Evolutionary conservation across 1,140 invertebrate species (phyloP).

Genomic region (Helicoverpa armigera): DNA sequence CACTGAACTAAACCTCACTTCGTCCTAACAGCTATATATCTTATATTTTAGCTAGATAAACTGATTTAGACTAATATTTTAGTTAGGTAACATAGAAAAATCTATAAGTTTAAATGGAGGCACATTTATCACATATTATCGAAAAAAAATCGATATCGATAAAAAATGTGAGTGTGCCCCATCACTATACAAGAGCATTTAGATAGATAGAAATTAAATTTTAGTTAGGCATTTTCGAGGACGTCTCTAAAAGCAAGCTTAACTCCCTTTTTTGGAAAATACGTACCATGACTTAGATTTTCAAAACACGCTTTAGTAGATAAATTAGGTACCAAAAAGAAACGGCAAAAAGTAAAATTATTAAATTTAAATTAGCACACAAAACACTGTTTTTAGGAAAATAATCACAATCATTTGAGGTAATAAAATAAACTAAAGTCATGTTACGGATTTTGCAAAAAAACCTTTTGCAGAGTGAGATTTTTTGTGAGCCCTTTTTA

Average conservation of each 20-base stretch:
- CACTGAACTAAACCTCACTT: conserved; percentile 32
- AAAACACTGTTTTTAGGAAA: no score
- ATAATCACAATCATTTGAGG: neutral
- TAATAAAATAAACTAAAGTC: neutral
- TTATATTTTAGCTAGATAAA: conserved; percentile 50
- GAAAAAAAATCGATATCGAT: neutral
- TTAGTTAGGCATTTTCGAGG: conserved; percentile 44
- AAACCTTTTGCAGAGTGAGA: neutral
- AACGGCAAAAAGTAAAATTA: no score
- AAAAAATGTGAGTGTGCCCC: conserved; percentile 2
- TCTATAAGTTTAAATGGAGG: neutral
- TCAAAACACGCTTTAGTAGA: neutral
- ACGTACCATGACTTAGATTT: conserved; percentile 4
- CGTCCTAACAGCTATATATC: conserved; percentile 37
- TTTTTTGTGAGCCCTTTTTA: no score
- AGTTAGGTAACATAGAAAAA: conserved; percentile 11
- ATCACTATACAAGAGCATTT: conserved; percentile 15
- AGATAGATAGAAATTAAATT: conserved; percentile 47
- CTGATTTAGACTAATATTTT: conserved; percentile 51
- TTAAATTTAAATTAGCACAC: no score
- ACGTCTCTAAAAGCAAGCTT: conserved; percentile 48
- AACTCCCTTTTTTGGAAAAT: conserved; percentile 17
- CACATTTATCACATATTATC: conserved; percentile 7
- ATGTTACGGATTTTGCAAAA: neutral
- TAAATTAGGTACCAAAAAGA: no score